Base-by-base conservation (phyloP, 2,797 vertebrate genomes). In the Lagocephalus sceleratus region DNA sequence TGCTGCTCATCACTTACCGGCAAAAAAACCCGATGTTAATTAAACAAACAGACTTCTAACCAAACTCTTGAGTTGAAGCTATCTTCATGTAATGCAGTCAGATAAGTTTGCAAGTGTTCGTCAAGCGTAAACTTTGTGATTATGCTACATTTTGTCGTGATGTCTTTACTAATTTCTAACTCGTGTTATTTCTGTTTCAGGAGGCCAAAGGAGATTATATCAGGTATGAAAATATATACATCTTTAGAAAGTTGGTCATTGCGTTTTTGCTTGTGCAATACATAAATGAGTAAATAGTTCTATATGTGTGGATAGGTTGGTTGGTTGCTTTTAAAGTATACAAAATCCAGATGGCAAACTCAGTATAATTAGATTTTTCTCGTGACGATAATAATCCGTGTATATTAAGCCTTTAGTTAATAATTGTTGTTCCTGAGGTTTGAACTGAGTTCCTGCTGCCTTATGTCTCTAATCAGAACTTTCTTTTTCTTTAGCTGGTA, bases 151-250 rank as follows among this genome's bases (percentile, higher is more conserved):
- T 17, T 17, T 41, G n/a, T 41, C 9, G 17, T 19, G 14, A 35
- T 47, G 5, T n/a, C 14, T 44, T 42, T 29, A 59, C 38, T 73
- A 38, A 82, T 47, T 38, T 5, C 5, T n/a, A n/a, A 10, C 44
- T 54, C 1, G 71, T 54, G 1, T 16, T 20, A 10, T 32, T 35
- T 14, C 60, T 69, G 75, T 91, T 91, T 58, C 64, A 99, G 97
- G 97, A 99, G 89, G 91, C 93, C 41, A 96, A 94, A 83, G 96
- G 97, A 60, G 93, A 96, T 89, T 95, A 82, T 70, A 81, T 53
- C 57, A 90, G 89, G 92, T 92, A 89, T 90, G 88, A 69, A n/a
- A n/a, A n/a, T n/a, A n/a, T n/a, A n/a, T n/a, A n/a, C 10, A 1
- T 35, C 5, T 46, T 45, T 3, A 32, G 1, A 0, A 3, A 45